A percentile compares a stretch with the other conserved stretches of the same genome.
These are phyloP conservation scores for Ophioderma brevispina DNA, from an alignment of 35 echinoderm and acorn worm species.

Conservation along the genomic window DNA sequence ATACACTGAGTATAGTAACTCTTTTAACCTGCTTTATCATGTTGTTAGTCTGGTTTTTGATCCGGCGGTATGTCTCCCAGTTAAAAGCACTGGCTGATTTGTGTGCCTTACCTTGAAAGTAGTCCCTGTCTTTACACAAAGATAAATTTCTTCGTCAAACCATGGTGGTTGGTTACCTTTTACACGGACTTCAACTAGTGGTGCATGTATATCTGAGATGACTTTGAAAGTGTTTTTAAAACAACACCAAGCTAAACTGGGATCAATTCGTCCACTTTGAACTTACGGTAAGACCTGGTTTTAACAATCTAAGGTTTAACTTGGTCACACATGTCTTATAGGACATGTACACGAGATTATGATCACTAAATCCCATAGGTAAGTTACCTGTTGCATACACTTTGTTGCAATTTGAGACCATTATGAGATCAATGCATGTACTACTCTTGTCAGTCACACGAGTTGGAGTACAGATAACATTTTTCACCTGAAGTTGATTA, in stretches of 20 bases:
- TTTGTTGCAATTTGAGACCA: slow-evolving; percentile 10
- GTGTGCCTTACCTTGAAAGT: slow-evolving; percentile 14
- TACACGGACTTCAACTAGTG: slow-evolving; percentile 1
- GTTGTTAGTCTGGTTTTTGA: slow-evolving; percentile 12
- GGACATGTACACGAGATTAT: slow-evolving; percentile 16
- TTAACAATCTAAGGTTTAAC: slow-evolving; percentile 13
- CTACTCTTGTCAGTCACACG: slow-evolving; percentile 19
- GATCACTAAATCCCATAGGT: slow-evolving; percentile 17
- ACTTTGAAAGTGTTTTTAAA: slow-evolving; percentile 19
- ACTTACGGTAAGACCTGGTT: slow-evolving; percentile 15
- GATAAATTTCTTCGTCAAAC: slow-evolving; percentile 31
- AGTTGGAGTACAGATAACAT: slow-evolving; percentile 13
- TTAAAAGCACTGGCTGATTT: neutral
- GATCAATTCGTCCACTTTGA: too few relatives aligned
- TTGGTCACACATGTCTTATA: neutral
- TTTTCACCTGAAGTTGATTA: neutral
- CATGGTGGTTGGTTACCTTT: slow-evolving; percentile 15
- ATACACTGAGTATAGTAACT: slow-evolving; percentile 9
- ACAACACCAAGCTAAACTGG: neutral
- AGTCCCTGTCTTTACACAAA: slow-evolving; percentile 8
- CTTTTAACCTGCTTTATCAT: slow-evolving; percentile 30
- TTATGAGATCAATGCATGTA: slow-evolving; percentile 21
- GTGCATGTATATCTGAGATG: slow-evolving; percentile 21
- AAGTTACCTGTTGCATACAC: slow-evolving; percentile 7
- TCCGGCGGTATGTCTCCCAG: slow-evolving; percentile 7